Conservation (phyloP, 2,113 vertebrate genomes). For the Calyptommatus sinebrachiatus region DNA sequence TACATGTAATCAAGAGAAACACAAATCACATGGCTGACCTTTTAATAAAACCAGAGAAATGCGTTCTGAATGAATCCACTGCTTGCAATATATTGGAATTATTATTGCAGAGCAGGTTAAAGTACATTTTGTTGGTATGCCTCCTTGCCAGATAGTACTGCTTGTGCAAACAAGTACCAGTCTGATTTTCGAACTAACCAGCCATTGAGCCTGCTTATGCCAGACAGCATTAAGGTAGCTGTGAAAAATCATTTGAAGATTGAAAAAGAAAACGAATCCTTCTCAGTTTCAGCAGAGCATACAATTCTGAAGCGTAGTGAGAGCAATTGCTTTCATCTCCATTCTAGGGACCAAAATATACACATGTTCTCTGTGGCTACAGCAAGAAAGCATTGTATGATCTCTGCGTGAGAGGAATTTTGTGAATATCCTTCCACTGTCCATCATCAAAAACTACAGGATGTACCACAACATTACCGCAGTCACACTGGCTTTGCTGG, state of each 20-base stretch:
- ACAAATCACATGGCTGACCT: conserved; percentile 52
- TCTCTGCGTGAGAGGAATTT: background rate
- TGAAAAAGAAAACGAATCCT: conserved; percentile 19
- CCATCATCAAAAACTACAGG: background rate
- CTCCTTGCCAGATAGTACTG: conserved; percentile 36
- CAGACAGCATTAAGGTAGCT: background rate
- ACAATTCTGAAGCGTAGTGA: background rate
- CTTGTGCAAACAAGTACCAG: background rate
- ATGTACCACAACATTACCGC: background rate
- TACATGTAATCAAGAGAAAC: conserved; percentile 56
- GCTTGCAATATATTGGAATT: background rate
- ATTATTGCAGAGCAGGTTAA: background rate
- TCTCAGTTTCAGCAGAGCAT: background rate
- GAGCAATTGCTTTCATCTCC: conserved; percentile 22
- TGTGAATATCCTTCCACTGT: background rate
- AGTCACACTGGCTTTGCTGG: no score
- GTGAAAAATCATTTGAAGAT: background rate
- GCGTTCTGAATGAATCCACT: conserved; percentile 31
- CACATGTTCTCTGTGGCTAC: background rate
- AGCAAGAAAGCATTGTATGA: background rate
- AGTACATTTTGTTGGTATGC: background rate
- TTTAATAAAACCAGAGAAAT: conserved; percentile 35
- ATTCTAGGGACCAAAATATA: background rate
- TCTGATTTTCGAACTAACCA: background rate
- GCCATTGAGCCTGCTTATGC: rapidly evolving